Evolutionary conservation across 2,888 invertebrate species (phyloP), one percentile per base, ranked within the genome.

Genomic region (Torymus tubicola): DNA sequence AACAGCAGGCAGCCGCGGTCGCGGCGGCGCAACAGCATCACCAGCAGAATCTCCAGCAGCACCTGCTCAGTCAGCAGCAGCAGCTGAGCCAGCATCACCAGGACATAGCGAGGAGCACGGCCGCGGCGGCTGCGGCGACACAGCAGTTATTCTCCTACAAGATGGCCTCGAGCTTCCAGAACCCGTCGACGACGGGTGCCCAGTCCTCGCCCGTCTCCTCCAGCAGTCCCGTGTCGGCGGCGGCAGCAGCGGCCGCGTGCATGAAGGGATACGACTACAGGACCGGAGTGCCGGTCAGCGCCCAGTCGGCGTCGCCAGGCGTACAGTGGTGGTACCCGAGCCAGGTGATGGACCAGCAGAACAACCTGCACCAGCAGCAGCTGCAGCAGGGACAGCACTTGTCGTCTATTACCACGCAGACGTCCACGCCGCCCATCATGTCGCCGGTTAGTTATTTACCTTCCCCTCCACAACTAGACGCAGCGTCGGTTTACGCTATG

Each of bases 81-180:
- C 89, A 89, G 81, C 89, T 89, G 81, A 87, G 86, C 81, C 86
- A 89, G 73, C 90, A 89, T 86, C 92, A 92, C 86, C 91, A 91
- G 85, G 92, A 92, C 74, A 92, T 92, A 82, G 93, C 92, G 84
- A 92, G 93, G 87, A 93, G 93, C 87, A 93, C 93, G 85, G 92
- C 93, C 68, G 92, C 93, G 83, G 92, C 92, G 83, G 85, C 84
- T 13, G 93, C 93, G 83, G 93, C 93, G 83, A 93, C 93, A 85
- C 96, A 96, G 89, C 96, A 96, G 91, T 92, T 96, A 86, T 96
- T 96, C 91, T 94, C 95, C 83, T 96, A 96, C 91, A 96, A 96
- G 93, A 96, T 96, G 96, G 95, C 96, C 88, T 95, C 95, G 91
- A 95, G 95, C 91, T 96, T 96, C 93, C 94, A 95, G 87, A 94